Evolutionary conservation across 2,113 vertebrate genomes (phyloP), one percentile per base, ranked within the genome.

Genomic region (Dasyornis broadbenti): DNA sequence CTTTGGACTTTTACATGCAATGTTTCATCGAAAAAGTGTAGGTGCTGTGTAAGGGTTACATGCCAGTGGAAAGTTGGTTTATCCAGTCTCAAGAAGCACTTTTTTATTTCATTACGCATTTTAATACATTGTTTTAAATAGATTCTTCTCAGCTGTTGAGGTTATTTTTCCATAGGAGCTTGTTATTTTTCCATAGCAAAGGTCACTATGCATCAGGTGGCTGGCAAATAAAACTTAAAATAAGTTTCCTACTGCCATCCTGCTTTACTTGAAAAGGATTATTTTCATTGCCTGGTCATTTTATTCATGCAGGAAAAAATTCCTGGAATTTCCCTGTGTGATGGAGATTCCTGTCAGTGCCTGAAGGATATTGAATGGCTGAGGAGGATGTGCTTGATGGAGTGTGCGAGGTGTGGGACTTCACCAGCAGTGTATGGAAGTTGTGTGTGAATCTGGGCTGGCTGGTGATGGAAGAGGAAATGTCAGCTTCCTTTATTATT

Each of bases 111-210:
- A 27, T 91, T 77, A 37, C 64, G 83, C 69, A 71, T 93, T 93
- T 78, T 61, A 92, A 75, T 89, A 33, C 45, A 56, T 90, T 94
- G 76, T 94, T 97, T 95, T 96, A 96, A 95, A 94, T 95, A 95
- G 94, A 82, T 92, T 63, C 42, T 70, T 87, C 64, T 95, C 95
- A 96, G 96, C 95, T 97, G 95, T 89, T 72, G 85, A 86, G 57
- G 77, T 70, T 95, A 31, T 95, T 96, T 96, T 96, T 96, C 93
- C 91, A 90, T 91, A 87, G 83, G n/a, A n/a, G 63, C 70, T 95
- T 96, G 89, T 94, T 95, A 31, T 95, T 96, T 96, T 96, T 96
- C 93, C 91, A 90, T 91, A 87, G 83, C 92, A 84, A 63, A 87
- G 79, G 69, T 93, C 59, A 57, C 94, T 84, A 59, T 68, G 90